phyloP scores from a whole-genome alignment of 2,113 vertebrate genomes.

The Nipponia nippon region DNA sequence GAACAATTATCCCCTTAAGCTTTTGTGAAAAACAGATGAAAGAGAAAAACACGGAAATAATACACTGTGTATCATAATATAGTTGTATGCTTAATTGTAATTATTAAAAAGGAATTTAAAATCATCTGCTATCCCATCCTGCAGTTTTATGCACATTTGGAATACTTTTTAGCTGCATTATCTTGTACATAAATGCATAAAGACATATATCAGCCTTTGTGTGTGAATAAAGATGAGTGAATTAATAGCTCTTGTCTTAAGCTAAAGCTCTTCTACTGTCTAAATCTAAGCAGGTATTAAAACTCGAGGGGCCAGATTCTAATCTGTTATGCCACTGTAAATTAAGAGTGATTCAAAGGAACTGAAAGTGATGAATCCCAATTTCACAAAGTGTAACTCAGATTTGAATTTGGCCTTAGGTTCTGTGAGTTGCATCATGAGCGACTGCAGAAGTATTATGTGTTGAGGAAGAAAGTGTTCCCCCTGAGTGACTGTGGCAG shows the following conservation, averaged over 20 bases:
- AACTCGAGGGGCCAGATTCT: background rate
- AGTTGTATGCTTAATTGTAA: constrained; percentile 18
- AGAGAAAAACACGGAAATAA: constrained; percentile 11
- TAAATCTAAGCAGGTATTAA: background rate
- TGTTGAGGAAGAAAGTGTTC: background rate
- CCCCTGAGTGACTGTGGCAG: background rate
- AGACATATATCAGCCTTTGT: background rate
- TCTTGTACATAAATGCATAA: background rate
- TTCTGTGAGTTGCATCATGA: background rate
- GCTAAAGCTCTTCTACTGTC: background rate
- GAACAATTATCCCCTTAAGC: constrained; percentile 23
- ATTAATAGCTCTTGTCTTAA: constrained; percentile 28
- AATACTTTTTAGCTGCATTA: background rate
- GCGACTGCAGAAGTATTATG: background rate
- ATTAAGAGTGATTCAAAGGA: background rate
- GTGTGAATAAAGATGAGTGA: background rate
- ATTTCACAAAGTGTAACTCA: background rate
- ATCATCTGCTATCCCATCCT: background rate
- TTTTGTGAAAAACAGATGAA: constrained; percentile 2
- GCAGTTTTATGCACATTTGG: background rate
- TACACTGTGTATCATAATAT: background rate
- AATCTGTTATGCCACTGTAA: background rate
- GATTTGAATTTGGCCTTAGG: background rate
- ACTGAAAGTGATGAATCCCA: background rate
- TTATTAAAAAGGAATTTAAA: constrained; percentile 32